These are phyloP conservation scores for Bugula neritina DNA, from an alignment of 2,888 invertebrate genomes.

Conservation along the genomic window DNA sequence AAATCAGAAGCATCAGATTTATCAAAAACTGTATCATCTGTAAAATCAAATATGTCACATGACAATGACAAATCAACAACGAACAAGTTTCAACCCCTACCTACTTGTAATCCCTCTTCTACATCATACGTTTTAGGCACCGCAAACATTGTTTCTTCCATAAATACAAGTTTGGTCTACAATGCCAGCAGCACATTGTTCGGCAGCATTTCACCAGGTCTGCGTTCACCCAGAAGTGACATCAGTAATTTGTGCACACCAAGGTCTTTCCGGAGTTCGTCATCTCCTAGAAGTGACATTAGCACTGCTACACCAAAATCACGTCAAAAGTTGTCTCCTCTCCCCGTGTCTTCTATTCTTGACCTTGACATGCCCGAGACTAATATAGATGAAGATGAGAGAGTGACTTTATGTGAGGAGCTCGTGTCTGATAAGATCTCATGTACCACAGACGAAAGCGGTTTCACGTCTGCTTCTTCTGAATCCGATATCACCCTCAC, in stretches of 20 bases:
- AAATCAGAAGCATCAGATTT: background rate
- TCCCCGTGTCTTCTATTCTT: slow-evolving; percentile 5
- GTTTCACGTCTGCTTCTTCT: slow-evolving; percentile 15
- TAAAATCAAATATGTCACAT: background rate
- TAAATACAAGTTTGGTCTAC: background rate
- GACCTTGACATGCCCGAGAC: slow-evolving; percentile 23
- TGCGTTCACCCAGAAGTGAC: background rate
- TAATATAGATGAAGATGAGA: slow-evolving; percentile 12
- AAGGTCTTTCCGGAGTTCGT: background rate
- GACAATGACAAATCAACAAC: background rate
- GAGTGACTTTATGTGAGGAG: background rate
- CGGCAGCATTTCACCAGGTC: background rate
- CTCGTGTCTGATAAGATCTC: slow-evolving; percentile 11
- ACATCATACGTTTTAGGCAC: background rate
- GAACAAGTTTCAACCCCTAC: background rate
- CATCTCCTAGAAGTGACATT: slow-evolving; percentile 18
- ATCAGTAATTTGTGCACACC: slow-evolving; percentile 9
- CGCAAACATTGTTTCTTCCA: background rate
- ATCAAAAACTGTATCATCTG: background rate
- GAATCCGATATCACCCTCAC: background rate
- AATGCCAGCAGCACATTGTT: background rate
- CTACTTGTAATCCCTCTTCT: background rate
- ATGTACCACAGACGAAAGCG: slow-evolving; percentile 21
- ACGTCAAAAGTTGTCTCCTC: background rate
- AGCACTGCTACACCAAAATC: background rate